These are phyloP conservation scores for Microtus oregoni DNA, from an alignment of 2,113 vertebrate genomes.

Conservation along the genomic window DNA sequence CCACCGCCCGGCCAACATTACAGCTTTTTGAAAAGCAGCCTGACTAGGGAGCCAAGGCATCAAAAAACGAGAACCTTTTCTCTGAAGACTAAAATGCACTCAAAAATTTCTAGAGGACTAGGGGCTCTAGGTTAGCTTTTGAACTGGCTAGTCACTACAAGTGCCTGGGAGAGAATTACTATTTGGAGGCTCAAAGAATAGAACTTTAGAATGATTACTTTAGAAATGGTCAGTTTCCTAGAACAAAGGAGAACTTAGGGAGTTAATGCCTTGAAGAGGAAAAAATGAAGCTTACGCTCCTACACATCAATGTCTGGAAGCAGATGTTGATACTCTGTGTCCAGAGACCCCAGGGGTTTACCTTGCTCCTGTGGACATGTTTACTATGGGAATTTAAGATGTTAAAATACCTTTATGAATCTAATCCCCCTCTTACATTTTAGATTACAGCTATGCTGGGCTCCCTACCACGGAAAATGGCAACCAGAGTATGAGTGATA, in stretches of 20 bases:
- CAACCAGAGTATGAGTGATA: background rate
- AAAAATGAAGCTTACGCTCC: background rate
- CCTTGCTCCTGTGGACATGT: background rate
- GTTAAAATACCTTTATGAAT: constrained; percentile 37
- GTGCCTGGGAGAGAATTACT: background rate
- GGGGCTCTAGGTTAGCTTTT: background rate
- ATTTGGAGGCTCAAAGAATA: background rate
- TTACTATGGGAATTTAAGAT: background rate
- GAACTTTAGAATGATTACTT: background rate
- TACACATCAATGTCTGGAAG: background rate
- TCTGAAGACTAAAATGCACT: background rate
- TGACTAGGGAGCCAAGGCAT: background rate
- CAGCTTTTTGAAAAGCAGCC: background rate
- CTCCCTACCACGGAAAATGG: background rate
- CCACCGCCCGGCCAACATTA: too few relatives aligned
- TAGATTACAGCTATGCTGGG: background rate
- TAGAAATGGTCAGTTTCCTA: constrained; percentile 1
- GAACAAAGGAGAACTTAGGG: background rate
- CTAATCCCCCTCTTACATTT: background rate
- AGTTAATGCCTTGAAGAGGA: background rate
- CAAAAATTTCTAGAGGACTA: background rate
- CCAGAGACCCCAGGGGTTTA: background rate
- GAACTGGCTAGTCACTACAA: background rate
- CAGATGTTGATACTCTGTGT: background rate
- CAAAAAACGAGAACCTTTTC: background rate